Evolutionary conservation across 2,888 invertebrate genomes (phyloP).

Genomic region (Ophion ventricosus): DNA sequence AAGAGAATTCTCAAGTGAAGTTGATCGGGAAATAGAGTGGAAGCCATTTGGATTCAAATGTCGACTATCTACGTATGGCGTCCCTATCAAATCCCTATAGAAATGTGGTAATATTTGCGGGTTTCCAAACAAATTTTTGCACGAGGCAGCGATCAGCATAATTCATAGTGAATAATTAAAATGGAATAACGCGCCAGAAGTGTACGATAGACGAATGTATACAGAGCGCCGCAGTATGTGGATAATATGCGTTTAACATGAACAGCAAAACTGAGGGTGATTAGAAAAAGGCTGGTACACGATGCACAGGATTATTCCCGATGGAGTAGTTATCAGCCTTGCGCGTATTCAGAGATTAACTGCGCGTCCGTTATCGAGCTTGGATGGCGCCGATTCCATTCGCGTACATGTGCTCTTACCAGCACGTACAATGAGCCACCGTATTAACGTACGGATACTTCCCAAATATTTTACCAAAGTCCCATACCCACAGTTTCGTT

Average conservation of each 20-base stretch:
- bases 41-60: too few relatives aligned
- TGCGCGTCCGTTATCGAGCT: conserved; percentile 48
- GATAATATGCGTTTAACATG: conserved; percentile 5
- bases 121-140: too few relatives aligned
- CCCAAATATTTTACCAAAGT: conserved; percentile 25
- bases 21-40: too few relatives aligned
- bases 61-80: too few relatives aligned
- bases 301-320: conserved; percentile 56
- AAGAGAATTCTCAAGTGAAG: too few relatives aligned
- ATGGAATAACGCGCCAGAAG: conserved; percentile 12
- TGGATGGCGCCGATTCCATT: conserved; percentile 32
- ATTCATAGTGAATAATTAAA: background rate
- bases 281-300: conserved; percentile 47
- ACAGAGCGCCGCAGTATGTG: background rate
- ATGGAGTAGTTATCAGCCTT: conserved; percentile 51
- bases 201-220: background rate
- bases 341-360: conserved; percentile 45
- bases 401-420: conserved; percentile 28
- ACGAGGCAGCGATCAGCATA: background rate
- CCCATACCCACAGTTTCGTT: background rate
- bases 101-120: too few relatives aligned
- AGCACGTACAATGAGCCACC: conserved; percentile 14
- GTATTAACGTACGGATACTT: background rate
- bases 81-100: too few relatives aligned
- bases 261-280: conserved; percentile 28